Evolutionary conservation across 2,797 vertebrate species (phyloP).

Genomic region (Enteromius treurensis): DNA sequence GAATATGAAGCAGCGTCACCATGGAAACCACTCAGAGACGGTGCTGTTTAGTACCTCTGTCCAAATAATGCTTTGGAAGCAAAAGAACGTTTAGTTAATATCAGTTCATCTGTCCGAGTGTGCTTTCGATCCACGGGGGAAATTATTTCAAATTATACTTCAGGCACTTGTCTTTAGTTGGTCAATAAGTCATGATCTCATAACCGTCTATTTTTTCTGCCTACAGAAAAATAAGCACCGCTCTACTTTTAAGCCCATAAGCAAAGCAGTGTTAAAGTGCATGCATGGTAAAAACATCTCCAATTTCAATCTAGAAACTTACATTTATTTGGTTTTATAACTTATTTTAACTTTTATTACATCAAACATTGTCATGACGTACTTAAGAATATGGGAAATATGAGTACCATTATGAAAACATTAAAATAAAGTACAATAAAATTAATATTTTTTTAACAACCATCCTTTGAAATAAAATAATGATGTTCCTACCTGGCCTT

Average conservation of each 20-base stretch:
- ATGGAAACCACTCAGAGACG: constrained; percentile 34
- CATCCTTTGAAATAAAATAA: background rate
- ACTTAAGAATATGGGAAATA: background rate
- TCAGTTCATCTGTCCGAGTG: constrained; percentile 21
- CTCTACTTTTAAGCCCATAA: background rate
- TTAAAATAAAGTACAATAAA: background rate
- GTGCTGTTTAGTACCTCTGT: constrained; percentile 30
- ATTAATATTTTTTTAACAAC: too few relatives aligned
- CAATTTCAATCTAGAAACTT: background rate
- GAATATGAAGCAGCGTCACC: constrained; percentile 33
- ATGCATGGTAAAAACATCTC: background rate
- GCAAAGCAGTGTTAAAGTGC: background rate
- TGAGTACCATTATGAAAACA: background rate
- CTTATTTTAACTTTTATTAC: background rate
- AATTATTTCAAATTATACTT: background rate
- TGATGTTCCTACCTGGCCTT: too few relatives aligned
- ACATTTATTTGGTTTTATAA: background rate
- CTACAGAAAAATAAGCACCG: background rate
- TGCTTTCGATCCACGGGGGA: background rate
- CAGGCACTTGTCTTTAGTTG: background rate
- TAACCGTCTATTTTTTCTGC: background rate
- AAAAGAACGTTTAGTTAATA: constrained; percentile 31
- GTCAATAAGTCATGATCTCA: constrained; percentile 24
- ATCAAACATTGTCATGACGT: background rate
- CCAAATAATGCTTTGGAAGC: constrained; percentile 38